Evolutionary conservation across 2,113 vertebrate species (phyloP).

Genomic region (Piaya cayana): DNA sequence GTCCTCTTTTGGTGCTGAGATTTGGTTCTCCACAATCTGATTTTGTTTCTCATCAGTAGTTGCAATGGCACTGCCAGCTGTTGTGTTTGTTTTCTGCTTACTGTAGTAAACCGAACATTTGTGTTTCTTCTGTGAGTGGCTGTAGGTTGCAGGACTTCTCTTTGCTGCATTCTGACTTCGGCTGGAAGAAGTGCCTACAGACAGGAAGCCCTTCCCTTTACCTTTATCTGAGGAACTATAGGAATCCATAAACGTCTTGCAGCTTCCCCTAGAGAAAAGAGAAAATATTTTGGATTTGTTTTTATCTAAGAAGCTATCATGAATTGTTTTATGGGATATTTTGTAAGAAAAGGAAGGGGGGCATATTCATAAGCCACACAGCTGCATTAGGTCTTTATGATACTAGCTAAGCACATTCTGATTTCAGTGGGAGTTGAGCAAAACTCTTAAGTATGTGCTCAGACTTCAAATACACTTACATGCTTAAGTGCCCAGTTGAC

Average conservation of each 20-base stretch:
- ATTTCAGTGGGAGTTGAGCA: background rate
- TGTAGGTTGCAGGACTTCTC: slow-evolving; percentile 79
- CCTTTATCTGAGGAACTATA: slow-evolving; percentile 90
- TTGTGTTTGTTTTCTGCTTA: slow-evolving; percentile 82
- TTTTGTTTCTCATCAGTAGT: slow-evolving; percentile 73
- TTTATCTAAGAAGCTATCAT: background rate
- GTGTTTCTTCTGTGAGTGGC: slow-evolving; percentile 91
- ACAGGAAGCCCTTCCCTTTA: slow-evolving; percentile 91
- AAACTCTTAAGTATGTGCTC: background rate
- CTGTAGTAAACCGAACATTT: slow-evolving; percentile 92
- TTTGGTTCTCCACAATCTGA: slow-evolving; percentile 28
- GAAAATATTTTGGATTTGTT: background rate
- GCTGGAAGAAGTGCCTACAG: slow-evolving; percentile 76
- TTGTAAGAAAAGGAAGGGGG: background rate
- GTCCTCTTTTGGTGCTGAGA: slow-evolving; percentile 68
- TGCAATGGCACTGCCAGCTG: slow-evolving; percentile 20
- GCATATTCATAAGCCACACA: background rate
- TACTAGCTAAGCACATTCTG: background rate
- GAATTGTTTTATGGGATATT: background rate
- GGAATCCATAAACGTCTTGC: slow-evolving; percentile 90
- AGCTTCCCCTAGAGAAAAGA: slow-evolving; percentile 85
- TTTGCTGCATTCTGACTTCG: slow-evolving; percentile 84
- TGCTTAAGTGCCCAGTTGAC: background rate
- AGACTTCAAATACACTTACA: background rate
- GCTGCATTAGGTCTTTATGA: background rate